phyloP scores from a whole-genome alignment of 2,888 invertebrate genomes.

The Byasa hedistus region DNA sequence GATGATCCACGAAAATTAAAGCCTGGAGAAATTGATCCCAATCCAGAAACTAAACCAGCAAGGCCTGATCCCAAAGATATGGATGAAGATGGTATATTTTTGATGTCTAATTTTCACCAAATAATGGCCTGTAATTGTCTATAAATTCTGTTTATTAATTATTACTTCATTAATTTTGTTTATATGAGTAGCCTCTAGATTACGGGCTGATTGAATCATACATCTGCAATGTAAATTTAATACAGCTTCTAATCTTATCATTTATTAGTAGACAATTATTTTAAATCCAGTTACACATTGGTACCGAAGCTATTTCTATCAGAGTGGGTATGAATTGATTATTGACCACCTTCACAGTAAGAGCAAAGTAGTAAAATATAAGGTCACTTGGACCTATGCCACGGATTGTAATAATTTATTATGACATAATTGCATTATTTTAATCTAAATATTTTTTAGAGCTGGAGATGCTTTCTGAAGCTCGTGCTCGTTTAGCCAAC shows the following conservation, averaged over 20 bases:
- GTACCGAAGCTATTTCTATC: not conserved
- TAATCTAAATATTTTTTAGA: constrained; percentile 74
- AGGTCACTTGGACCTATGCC: too few species aligned
- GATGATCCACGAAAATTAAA: constrained; percentile 98
- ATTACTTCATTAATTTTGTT: too few species aligned
- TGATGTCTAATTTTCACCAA: not conserved
- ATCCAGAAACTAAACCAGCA: constrained; percentile 99
- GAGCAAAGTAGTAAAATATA: too few species aligned
- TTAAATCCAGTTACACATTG: not conserved
- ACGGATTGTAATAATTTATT: too few species aligned
- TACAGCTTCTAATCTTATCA: not conserved
- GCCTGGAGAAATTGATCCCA: constrained; percentile 99
- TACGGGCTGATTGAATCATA: too few species aligned
- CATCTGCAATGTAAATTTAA: too few species aligned
- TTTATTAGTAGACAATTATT: not conserved
- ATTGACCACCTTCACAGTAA: too few species aligned
- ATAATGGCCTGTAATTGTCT: not conserved
- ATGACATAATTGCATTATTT: too few species aligned
- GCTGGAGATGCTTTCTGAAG: constrained; percentile 99
- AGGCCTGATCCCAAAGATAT: constrained; percentile 99
- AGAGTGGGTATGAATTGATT: too few species aligned
- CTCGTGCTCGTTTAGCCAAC: constrained; percentile 98
- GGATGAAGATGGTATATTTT: constrained; percentile 96
- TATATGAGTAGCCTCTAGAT: too few species aligned
- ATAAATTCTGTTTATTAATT: too few species aligned